Evolutionary conservation across 2,113 vertebrate genomes (phyloP).

Genomic region (Gallinago media): DNA sequence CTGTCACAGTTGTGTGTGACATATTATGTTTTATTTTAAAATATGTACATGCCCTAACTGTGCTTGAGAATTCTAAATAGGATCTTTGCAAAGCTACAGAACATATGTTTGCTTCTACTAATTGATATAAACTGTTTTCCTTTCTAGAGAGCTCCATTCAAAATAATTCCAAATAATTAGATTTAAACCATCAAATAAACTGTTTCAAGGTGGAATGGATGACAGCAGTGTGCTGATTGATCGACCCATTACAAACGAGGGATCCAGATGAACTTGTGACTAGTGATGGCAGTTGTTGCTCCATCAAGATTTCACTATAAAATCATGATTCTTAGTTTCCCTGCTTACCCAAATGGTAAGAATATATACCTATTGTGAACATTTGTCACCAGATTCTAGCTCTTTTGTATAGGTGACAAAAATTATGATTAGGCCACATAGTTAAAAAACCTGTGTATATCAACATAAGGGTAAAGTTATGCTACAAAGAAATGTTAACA

Average conservation of each 20-base stretch:
- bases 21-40: slow-evolving; percentile 2
- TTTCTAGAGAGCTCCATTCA: background rate
- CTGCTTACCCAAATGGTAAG: background rate
- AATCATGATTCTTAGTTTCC: background rate
- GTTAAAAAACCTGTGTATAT: background rate
- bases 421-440: background rate
- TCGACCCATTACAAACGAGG: accelerated
- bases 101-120: slow-evolving; percentile 22
- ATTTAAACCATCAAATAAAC: background rate
- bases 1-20: background rate
- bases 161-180: background rate
- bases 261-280: background rate
- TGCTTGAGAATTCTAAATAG: background rate
- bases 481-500: background rate
- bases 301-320: background rate
- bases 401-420: background rate
- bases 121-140: background rate
- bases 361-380: background rate
- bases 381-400: background rate
- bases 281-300: background rate
- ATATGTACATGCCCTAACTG: background rate
- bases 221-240: background rate
- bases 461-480: background rate
- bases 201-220: background rate
- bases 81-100: background rate